A percentile compares a stretch with the other conserved stretches of the same genome.
These are phyloP conservation scores for Xerus rutilus DNA, from an alignment of 2,797 vertebrate species.

Conservation along the genomic window DNA sequence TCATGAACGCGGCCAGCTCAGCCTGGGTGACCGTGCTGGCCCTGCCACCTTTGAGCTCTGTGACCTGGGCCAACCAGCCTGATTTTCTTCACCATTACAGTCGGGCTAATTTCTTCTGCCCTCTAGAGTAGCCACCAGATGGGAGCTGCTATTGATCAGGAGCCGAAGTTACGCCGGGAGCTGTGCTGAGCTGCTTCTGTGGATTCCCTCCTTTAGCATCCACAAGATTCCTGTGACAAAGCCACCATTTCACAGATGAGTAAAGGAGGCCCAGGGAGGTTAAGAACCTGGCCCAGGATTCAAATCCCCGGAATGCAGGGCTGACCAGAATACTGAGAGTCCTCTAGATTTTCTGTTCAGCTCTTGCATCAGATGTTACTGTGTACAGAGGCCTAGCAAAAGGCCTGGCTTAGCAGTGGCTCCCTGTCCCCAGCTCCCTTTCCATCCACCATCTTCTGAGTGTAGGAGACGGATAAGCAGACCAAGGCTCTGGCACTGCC, in stretches of 20 bases:
- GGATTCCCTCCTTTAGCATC: not conserved
- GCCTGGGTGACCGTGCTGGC: not conserved
- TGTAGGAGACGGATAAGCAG: not conserved
- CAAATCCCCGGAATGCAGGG: not conserved
- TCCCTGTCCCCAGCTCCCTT: not conserved
- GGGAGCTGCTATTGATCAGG: not conserved
- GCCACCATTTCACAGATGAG: not conserved
- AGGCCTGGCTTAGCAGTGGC: not conserved
- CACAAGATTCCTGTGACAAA: not conserved
- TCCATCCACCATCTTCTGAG: not conserved
- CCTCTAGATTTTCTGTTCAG: not conserved
- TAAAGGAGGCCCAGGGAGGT: not conserved
- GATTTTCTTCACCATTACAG: not conserved
- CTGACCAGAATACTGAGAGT: rapidly evolving
- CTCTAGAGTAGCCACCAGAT: not conserved
- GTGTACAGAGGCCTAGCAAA: not conserved
- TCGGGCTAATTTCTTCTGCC: too few relatives aligned
- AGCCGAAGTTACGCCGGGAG: not conserved
- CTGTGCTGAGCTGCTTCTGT: not conserved
- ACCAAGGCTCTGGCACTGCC: rapidly evolving
- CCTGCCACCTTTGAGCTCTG: not conserved
- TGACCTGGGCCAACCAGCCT: not conserved
- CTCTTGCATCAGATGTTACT: not conserved
- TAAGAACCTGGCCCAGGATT: not conserved
- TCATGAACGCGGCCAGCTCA: not conserved